These are phyloP conservation scores for Petroica traversi DNA, from an alignment of 2,113 vertebrate genomes.

Conservation along the genomic window DNA sequence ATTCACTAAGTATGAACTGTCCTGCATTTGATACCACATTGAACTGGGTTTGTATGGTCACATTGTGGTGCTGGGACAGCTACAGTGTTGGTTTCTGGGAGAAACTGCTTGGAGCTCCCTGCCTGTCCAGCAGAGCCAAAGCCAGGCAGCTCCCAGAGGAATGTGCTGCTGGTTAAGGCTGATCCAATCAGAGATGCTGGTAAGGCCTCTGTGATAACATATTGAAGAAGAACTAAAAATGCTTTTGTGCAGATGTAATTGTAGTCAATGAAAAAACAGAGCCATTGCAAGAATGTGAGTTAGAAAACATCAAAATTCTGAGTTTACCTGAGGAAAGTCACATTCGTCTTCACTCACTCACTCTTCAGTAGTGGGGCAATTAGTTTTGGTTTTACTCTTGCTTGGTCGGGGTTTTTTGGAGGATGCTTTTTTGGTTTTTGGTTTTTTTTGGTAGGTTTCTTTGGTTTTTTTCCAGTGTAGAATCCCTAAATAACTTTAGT, in stretches of 20 bases:
- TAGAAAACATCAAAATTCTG: neutral
- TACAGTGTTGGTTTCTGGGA: neutral
- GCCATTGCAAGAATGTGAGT: neutral
- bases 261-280: neutral
- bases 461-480: neutral
- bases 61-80: neutral
- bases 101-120: neutral
- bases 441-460: neutral
- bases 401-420: rapidly evolving
- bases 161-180: neutral
- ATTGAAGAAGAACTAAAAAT: no score
- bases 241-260: neutral
- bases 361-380: neutral
- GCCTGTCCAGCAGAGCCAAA: neutral
- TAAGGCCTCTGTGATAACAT: neutral
- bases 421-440: neutral
- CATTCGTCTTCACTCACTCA: neutral
- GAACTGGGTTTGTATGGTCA: neutral
- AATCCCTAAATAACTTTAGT: neutral
- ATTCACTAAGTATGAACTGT: neutral
- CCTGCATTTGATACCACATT: neutral
- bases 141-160: neutral
- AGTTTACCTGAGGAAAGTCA: neutral
- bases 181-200: neutral
- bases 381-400: neutral